These are phyloP conservation scores for Harlomillsia oculata DNA, from an alignment of 1,140 invertebrate species.

Conservation along the genomic window DNA sequence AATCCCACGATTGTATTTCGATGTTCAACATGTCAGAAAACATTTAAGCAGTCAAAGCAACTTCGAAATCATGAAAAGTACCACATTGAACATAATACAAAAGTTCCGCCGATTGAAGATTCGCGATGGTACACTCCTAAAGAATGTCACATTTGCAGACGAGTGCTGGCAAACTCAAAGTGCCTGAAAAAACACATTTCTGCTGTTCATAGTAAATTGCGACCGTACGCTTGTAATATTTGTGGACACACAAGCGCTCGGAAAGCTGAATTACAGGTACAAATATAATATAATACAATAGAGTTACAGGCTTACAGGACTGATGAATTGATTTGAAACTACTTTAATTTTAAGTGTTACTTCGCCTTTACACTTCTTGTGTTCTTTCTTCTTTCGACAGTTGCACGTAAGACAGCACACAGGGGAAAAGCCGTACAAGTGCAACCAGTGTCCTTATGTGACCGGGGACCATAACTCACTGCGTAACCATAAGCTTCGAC, in stretches of 20 bases:
- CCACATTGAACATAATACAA: conserved; percentile 34
- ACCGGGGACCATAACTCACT: conserved; percentile 73
- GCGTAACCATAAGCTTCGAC: conserved; percentile 63
- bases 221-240: conserved; percentile 63
- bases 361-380: not conserved
- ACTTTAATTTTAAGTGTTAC: not conserved
- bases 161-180: conserved; percentile 62
- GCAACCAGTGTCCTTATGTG: conserved; percentile 62
- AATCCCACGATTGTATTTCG: conserved; percentile 47
- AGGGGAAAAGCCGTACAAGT: conserved; percentile 70
- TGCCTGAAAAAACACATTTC: conserved; percentile 65
- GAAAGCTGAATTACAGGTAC: conserved; percentile 48
- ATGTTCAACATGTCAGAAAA: conserved; percentile 52
- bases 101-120: conserved; percentile 39
- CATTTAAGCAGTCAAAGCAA: conserved; percentile 55
- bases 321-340: not conserved
- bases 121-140: conserved; percentile 51
- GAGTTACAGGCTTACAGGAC: not conserved
- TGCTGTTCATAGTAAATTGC: conserved; percentile 64
- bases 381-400: conserved; percentile 41
- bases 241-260: conserved; percentile 62
- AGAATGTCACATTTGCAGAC: conserved; percentile 57
- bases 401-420: conserved; percentile 64
- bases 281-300: no score
- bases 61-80: conserved; percentile 37